These are phyloP conservation scores for Meriones unguiculatus DNA, from an alignment of 2,113 vertebrate genomes.

Conservation along the genomic window DNA sequence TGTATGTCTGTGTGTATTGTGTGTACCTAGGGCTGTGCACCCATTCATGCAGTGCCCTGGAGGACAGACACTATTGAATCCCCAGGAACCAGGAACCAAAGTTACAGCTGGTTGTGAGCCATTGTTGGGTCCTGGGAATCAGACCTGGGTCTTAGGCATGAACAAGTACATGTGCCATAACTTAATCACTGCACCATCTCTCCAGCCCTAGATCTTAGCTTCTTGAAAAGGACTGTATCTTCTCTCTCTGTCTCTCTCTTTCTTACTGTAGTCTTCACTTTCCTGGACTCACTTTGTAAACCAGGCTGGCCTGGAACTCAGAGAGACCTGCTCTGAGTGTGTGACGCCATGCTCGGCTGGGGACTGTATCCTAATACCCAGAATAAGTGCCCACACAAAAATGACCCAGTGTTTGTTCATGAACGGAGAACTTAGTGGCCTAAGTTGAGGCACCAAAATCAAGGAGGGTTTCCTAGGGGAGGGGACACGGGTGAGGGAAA, in stretches of 20 bases:
- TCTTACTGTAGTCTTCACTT: too few species aligned
- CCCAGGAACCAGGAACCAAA: neutral
- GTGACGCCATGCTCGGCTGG: neutral
- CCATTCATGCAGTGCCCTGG: neutral
- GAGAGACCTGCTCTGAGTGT: too few species aligned
- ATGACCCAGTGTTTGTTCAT: neutral
- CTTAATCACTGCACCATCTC: neutral
- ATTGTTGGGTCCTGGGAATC: neutral
- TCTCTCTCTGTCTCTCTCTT: too few species aligned
- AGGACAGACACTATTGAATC: neutral
- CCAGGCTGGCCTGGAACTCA: too few species aligned
- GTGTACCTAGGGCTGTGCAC: neutral
- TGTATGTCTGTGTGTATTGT: neutral
- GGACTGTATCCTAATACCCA: neutral
- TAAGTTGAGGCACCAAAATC: neutral
- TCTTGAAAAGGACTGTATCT: neutral
- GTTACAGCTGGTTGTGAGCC: neutral
- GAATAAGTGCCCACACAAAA: neutral
- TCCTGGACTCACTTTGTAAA: too few species aligned
- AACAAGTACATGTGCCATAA: neutral
- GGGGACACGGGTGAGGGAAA: neutral
- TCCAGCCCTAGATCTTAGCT: neutral
- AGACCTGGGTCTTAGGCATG: neutral
- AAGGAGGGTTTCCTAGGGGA: slow-evolving; percentile 21
- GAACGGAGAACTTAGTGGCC: neutral